phyloP scores from a whole-genome alignment of 2,113 vertebrate genomes.

The Elephas maximus region DNA sequence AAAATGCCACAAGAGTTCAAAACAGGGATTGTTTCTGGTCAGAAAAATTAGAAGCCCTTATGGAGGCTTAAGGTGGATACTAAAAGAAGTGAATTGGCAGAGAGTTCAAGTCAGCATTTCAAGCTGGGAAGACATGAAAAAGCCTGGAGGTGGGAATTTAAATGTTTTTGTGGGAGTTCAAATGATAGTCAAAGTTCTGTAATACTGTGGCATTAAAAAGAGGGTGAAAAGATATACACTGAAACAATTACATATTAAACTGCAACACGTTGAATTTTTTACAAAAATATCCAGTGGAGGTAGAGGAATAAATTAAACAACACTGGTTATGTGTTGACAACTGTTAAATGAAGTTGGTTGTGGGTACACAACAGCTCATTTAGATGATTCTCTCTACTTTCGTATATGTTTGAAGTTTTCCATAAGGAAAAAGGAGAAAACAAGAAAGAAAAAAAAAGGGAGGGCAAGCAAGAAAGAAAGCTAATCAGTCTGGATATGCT shows the following conservation, averaged over 20 bases:
- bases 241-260: constrained; percentile 23
- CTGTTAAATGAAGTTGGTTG: background rate
- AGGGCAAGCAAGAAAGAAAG: background rate
- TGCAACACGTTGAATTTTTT: background rate
- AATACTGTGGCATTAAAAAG: background rate
- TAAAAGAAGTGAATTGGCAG: constrained; percentile 35
- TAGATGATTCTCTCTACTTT: background rate
- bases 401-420: constrained; percentile 30
- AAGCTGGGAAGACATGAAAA: background rate
- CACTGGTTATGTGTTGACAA: background rate
- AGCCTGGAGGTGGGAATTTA: background rate
- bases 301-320: background rate
- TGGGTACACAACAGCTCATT: background rate
- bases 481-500: background rate
- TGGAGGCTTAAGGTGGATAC: background rate
- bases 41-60: constrained; percentile 24
- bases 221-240: background rate
- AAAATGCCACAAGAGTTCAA: background rate
- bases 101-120: background rate
- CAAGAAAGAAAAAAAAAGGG: background rate
- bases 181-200: background rate
- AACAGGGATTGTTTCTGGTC: constrained; percentile 25
- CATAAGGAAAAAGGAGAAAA: background rate
- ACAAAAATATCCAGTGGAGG: background rate
- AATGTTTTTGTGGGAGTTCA: background rate